Conservation (phyloP, 2,113 vertebrate genomes). For the Calidris pygmaea region DNA sequence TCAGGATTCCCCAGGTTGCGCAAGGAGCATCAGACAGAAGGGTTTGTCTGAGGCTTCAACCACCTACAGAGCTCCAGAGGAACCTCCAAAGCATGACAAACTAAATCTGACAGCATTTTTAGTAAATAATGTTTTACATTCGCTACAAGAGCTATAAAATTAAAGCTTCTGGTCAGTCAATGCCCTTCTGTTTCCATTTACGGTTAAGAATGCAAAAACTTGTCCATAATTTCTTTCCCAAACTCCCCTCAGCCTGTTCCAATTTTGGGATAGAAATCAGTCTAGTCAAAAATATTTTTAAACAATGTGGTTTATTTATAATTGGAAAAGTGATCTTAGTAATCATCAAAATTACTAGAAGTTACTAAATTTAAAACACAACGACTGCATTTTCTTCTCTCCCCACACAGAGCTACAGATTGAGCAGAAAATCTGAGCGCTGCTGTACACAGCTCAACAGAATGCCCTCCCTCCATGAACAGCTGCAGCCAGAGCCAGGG, state of each 20-base stretch:
- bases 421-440: not conserved
- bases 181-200: conserved; percentile 65
- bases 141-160: conserved; percentile 8
- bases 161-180: conserved; percentile 33
- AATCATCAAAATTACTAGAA: conserved; percentile 42
- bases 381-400: conserved; percentile 6
- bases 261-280: conserved; percentile 45
- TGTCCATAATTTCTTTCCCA: conserved; percentile 51
- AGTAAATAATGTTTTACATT: not conserved
- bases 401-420: not conserved
- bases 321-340: conserved; percentile 10
- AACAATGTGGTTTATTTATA: conserved; percentile 57
- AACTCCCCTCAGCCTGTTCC: conserved; percentile 51
- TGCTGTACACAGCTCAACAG: not conserved
- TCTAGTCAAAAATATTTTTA: conserved; percentile 57
- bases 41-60: not conserved
- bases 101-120: conserved; percentile 1
- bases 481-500: not conserved
- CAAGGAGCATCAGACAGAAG: accelerated
- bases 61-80: not conserved
- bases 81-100: not conserved
- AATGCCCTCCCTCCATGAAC: not conserved
- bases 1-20: not conserved
- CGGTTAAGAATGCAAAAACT: conserved; percentile 52
- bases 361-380: conserved; percentile 54